Percentiles rank a stretch among this genome's conserved stretches.
Evolutionary conservation across 2,888 invertebrate species (phyloP).

Genomic region (Idaea dimidiata): DNA sequence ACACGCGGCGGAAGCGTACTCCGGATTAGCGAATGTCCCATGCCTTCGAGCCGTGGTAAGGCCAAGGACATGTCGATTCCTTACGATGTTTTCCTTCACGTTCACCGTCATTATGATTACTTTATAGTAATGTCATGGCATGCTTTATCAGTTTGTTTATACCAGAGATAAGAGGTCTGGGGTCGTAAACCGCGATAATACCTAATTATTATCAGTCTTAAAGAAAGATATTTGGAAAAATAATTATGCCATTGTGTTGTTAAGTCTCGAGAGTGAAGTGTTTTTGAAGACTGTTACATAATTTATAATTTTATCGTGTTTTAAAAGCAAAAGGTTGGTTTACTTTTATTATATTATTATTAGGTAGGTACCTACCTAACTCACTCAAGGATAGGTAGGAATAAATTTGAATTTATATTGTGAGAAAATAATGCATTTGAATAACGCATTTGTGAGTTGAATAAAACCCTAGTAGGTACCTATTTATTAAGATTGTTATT

Average conservation of each 20-base stretch:
- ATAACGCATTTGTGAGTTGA: too few relatives aligned
- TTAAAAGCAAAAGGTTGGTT: neutral
- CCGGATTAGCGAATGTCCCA: too few relatives aligned
- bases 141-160: conserved; percentile 16
- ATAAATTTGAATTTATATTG: too few relatives aligned
- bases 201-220: conserved; percentile 30
- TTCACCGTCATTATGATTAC: neutral
- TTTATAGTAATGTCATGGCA: neutral
- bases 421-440: too few relatives aligned
- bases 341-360: neutral
- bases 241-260: neutral
- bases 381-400: too few relatives aligned
- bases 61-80: too few relatives aligned
- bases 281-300: neutral
- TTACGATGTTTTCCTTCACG: too few relatives aligned
- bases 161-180: conserved; percentile 23
- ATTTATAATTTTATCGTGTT: neutral
- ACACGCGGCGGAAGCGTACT: too few relatives aligned
- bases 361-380: neutral
- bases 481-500: too few relatives aligned
- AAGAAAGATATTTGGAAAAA: neutral
- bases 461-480: too few relatives aligned
- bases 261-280: neutral
- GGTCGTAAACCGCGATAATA: conserved; percentile 54
- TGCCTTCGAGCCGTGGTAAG: too few relatives aligned